Evolutionary conservation across 2,797 vertebrate genomes (phyloP).

Genomic region (Gymnothorax reevesii): DNA sequence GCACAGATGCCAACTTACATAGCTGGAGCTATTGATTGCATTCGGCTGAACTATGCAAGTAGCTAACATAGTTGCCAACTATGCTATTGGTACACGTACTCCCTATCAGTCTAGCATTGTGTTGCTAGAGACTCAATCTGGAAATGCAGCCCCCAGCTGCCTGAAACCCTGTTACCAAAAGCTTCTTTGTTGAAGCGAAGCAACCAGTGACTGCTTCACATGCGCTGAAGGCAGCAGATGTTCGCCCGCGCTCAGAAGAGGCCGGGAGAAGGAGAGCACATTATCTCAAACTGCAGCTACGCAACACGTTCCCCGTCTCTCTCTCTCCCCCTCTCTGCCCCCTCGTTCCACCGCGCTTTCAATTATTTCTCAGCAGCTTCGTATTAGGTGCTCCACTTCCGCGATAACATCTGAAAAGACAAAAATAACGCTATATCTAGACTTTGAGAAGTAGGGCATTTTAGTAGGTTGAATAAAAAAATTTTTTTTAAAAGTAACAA

Average conservation of each 20-base stretch:
- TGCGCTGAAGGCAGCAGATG: slow-evolving; percentile 66
- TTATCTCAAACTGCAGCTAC: slow-evolving; percentile 73
- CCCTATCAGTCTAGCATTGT: background rate
- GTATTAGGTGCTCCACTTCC: background rate
- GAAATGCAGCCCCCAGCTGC: slow-evolving; percentile 32
- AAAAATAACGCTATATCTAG: background rate
- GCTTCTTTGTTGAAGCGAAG: slow-evolving; percentile 45
- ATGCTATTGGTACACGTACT: too few relatives aligned
- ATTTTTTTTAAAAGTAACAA: background rate
- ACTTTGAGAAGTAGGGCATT: background rate
- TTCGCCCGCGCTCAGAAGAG: slow-evolving; percentile 61
- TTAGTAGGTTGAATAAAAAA: background rate
- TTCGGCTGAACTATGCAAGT: too few relatives aligned
- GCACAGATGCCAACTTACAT: too few relatives aligned
- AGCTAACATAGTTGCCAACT: too few relatives aligned
- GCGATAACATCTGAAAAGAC: background rate
- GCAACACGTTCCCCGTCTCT: slow-evolving; percentile 36
- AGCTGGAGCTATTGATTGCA: too few relatives aligned
- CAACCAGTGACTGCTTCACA: slow-evolving; percentile 50
- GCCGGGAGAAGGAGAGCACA: slow-evolving; percentile 68
- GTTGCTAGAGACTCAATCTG: background rate
- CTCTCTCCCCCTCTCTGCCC: slow-evolving; percentile 30
- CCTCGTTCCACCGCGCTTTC: background rate
- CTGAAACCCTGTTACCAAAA: slow-evolving; percentile 40
- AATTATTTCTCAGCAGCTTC: background rate